Conservation (phyloP, 2,113 vertebrate species). For the Saccopteryx leptura region DNA sequence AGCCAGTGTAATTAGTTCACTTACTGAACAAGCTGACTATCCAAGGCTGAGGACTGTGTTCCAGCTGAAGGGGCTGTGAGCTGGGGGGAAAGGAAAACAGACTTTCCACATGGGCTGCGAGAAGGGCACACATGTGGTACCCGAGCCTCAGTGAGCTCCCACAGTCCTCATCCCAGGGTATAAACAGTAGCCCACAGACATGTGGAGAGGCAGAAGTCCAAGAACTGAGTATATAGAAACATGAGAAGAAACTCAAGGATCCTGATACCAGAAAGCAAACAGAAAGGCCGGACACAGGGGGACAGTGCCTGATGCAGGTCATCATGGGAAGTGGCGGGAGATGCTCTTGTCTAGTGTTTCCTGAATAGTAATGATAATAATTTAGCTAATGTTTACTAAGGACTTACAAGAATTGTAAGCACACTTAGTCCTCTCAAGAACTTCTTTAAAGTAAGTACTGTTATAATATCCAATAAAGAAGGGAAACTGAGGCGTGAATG, state of each 20-base stretch:
- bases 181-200: not conserved
- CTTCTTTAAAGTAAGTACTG: not conserved
- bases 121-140: not conserved
- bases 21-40: slow-evolving; percentile 70
- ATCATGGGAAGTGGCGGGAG: not conserved
- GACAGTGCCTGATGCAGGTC: not conserved
- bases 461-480: not conserved
- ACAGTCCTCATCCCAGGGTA: no score
- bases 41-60: slow-evolving; percentile 24
- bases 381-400: not conserved
- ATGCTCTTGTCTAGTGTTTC: not conserved
- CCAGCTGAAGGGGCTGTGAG: not conserved
- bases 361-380: not conserved
- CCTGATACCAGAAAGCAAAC: not conserved
- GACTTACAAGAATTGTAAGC: not conserved
- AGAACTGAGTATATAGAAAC: not conserved
- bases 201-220: not conserved
- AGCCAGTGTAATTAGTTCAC: slow-evolving; percentile 72
- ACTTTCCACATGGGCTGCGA: not conserved
- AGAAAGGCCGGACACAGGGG: not conserved
- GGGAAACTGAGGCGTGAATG: not conserved
- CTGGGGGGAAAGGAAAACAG: not conserved
- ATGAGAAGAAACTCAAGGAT: not conserved
- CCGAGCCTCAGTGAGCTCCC: not conserved
- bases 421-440: not conserved